These are phyloP conservation scores for Thecophora atra DNA, from an alignment of 2,888 invertebrate species.

Conservation along the genomic window DNA sequence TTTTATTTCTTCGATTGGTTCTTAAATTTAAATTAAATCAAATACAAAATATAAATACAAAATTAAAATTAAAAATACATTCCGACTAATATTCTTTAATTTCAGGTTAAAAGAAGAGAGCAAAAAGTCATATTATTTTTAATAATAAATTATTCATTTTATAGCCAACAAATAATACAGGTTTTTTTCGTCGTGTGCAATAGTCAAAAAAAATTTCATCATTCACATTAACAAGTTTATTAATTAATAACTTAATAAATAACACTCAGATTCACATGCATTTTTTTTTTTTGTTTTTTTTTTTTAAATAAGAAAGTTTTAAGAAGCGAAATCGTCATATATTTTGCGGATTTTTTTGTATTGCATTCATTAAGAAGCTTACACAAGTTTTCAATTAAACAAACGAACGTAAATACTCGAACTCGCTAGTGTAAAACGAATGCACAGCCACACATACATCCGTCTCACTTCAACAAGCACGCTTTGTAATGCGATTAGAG, in stretches of 20 bases:
- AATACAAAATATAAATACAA: too few relatives aligned
- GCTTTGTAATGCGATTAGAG: neutral
- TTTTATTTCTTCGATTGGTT: too few relatives aligned
- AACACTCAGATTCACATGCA: too few relatives aligned
- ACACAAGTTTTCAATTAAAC: too few relatives aligned
- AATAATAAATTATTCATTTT: too few relatives aligned
- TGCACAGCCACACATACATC: neutral
- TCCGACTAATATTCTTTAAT: too few relatives aligned
- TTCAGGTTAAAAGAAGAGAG: too few relatives aligned
- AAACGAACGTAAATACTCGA: neutral
- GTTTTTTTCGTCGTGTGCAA: neutral
- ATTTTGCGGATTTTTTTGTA: neutral
- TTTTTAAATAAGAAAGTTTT: neutral
- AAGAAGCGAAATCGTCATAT: neutral
- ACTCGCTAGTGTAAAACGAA: neutral
- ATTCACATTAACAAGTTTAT: neutral
- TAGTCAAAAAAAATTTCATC: neutral
- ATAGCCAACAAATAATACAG: neutral
- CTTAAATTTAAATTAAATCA: too few relatives aligned
- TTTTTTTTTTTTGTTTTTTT: too few relatives aligned
- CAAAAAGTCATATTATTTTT: too few relatives aligned
- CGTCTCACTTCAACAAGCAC: neutral
- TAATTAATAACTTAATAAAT: too few relatives aligned
- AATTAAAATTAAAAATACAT: too few relatives aligned
- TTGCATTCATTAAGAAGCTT: neutral